Percentiles rank a stretch among this genome's conserved stretches.
Conservation (phyloP, 2,888 invertebrate species). For the Leucania comma region DNA sequence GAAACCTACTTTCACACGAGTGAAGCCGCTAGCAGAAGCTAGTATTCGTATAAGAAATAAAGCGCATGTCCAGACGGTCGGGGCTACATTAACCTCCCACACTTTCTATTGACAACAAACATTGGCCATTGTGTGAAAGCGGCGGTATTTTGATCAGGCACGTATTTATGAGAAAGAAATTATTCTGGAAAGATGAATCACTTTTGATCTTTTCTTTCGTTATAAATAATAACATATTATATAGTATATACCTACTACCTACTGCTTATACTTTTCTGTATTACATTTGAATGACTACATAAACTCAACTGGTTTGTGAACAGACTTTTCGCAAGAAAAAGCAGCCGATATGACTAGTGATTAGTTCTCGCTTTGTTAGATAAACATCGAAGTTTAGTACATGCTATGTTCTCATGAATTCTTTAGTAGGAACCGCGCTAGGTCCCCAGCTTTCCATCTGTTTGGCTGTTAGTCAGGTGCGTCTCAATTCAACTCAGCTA, state of each 20-base stretch:
- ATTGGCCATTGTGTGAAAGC: constrained; percentile 33
- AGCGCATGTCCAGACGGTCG: not conserved
- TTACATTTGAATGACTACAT: constrained; percentile 1
- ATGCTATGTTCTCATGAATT: constrained; percentile 42
- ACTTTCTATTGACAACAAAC: constrained; percentile 15
- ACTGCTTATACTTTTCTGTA: not conserved
- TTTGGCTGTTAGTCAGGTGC: constrained; percentile 51
- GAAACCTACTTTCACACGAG: too few species aligned
- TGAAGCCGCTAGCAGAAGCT: not conserved
- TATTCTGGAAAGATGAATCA: constrained; percentile 29
- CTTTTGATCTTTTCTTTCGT: constrained; percentile 12
- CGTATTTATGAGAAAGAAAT: constrained; percentile 24
- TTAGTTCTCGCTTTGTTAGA: constrained; percentile 20
- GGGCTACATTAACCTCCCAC: not conserved
- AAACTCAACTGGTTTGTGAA: not conserved
- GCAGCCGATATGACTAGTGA: constrained; percentile 8
- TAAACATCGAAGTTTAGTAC: constrained; percentile 41
- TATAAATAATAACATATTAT: not conserved
- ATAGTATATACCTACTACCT: not conserved
- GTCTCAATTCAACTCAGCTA: constrained; percentile 35
- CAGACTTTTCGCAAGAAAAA: constrained; percentile 15
- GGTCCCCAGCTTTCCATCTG: constrained; percentile 26
- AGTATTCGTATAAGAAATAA: not conserved
- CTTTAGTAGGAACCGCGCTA: constrained; percentile 11
- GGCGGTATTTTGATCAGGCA: constrained; percentile 12